These are phyloP conservation scores for Caligus rogercresseyi DNA, from an alignment of 1,140 invertebrate species.

Conservation along the genomic window DNA sequence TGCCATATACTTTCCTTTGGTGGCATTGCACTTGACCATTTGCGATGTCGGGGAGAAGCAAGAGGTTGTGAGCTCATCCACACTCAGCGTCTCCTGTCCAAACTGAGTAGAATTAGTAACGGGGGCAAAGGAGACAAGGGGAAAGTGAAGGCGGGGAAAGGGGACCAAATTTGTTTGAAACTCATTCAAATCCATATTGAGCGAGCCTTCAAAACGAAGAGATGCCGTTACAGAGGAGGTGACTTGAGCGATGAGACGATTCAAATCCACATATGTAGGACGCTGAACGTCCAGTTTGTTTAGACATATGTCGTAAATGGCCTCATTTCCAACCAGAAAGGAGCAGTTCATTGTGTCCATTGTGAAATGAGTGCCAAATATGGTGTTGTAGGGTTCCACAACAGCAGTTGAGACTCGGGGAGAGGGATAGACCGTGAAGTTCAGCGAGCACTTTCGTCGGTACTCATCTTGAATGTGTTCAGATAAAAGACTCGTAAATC, in stretches of 20 bases:
- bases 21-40: slow-evolving; percentile 26
- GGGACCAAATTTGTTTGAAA: slow-evolving; percentile 39
- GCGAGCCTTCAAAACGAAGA: slow-evolving; percentile 23
- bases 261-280: slow-evolving; percentile 39
- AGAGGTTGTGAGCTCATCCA: slow-evolving; percentile 23
- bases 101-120: slow-evolving; percentile 2
- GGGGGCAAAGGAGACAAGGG: slow-evolving; percentile 35
- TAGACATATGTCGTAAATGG: slow-evolving; percentile 48
- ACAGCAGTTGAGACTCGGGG: slow-evolving; percentile 40
- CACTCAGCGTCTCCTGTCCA: background rate
- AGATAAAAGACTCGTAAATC: slow-evolving; percentile 34
- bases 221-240: slow-evolving; percentile 26
- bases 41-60: slow-evolving; percentile 25
- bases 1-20: slow-evolving; percentile 28
- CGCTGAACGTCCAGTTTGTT: slow-evolving; percentile 40
- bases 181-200: slow-evolving; percentile 28
- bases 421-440: slow-evolving; percentile 22
- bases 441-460: slow-evolving; percentile 34
- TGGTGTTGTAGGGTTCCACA: slow-evolving; percentile 48
- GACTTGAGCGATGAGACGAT: slow-evolving; percentile 38
- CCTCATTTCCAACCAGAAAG: slow-evolving; percentile 50
- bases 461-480: slow-evolving; percentile 33
- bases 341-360: slow-evolving; percentile 47
- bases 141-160: slow-evolving; percentile 54
- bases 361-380: slow-evolving; percentile 48